Base-by-base conservation (phyloP, 2,888 invertebrate species). In the Sesia apiformis region DNA sequence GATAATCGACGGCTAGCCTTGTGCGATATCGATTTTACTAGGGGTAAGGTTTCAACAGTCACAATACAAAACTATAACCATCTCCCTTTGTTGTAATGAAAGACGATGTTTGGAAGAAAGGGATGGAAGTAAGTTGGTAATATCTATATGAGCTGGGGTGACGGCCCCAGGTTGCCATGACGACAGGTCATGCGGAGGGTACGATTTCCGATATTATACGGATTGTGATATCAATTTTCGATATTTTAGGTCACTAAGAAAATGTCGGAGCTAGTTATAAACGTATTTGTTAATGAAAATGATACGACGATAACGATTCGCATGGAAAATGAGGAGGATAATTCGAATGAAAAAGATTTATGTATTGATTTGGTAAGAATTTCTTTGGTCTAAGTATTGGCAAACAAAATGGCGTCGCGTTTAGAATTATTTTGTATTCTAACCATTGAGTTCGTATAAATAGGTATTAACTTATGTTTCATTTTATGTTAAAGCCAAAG, bases 1-100 rank as follows among this genome's bases (percentile, higher is more conserved):
- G 85, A 85, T 88, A 88, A 89, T 90, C 89, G 89, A 90, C 89
- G 84, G 76, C 82, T 83, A 89, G 89, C 89, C 90, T 90, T 90
- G 89, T 84, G 87, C 85, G 87, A 89, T 89, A 90, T 90, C 90
- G 90, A 90, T 90, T 89, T 89, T 88, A 80, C 79, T 73, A 67
- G 71, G 75, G 72, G 76, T 76, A 69, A 74, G 74, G 78, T 78
- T 78, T 69, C 67, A 66, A 65, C 57, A 64, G 70, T 66, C 71
- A 70, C 63, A 75, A 62, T 6, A 56, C 58, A 65, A 50, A 56
- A 5, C 38, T 67, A 61, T 58, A n/a, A 0, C 58, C 55, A 46
- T 78, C 80, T 67, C 77, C 53, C 56, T 83, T 61, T 1, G 43
- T 50, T 73, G 46, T 58, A 59, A 0, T 38, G 38, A 41, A 39